phyloP scores from a whole-genome alignment of 1,140 invertebrate genomes.

The Neuroterus valhalla region DNA sequence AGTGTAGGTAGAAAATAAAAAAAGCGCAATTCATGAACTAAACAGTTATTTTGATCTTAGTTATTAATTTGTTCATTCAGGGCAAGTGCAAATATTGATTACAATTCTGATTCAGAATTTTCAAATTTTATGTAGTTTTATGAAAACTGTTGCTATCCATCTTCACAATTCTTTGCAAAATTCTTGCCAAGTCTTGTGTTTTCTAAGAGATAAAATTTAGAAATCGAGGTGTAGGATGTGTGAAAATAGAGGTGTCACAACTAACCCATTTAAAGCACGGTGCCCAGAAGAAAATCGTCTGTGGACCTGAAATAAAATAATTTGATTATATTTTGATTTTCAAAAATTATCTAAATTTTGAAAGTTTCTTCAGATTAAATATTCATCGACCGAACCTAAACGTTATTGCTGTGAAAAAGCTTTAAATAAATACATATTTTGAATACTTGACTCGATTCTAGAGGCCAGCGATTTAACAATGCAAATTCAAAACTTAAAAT shows the following conservation, averaged over 20 bases:
- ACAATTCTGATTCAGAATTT: neutral
- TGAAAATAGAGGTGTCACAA: slow-evolving; percentile 48
- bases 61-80: no score
- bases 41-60: no score
- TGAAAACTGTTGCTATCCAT: neutral
- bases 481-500: neutral
- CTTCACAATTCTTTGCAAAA: neutral
- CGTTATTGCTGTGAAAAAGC: no score
- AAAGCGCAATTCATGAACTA: no score
- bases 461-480: neutral
- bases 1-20: no score
- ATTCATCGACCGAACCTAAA: no score
- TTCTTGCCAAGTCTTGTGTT: slow-evolving; percentile 7
- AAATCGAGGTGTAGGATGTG: slow-evolving; percentile 32
- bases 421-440: neutral
- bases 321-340: neutral
- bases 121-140: neutral
- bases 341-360: slow-evolving; percentile 32
- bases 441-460: no score
- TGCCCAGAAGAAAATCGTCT: slow-evolving; percentile 98
- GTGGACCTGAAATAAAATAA: slow-evolving; percentile 83
- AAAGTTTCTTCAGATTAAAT: slow-evolving; percentile 20
- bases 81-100: no score
- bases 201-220: slow-evolving; percentile 19
- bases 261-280: slow-evolving; percentile 96